phyloP scores from a whole-genome alignment of 2,113 vertebrate species.

The Pedionomus torquatus region DNA sequence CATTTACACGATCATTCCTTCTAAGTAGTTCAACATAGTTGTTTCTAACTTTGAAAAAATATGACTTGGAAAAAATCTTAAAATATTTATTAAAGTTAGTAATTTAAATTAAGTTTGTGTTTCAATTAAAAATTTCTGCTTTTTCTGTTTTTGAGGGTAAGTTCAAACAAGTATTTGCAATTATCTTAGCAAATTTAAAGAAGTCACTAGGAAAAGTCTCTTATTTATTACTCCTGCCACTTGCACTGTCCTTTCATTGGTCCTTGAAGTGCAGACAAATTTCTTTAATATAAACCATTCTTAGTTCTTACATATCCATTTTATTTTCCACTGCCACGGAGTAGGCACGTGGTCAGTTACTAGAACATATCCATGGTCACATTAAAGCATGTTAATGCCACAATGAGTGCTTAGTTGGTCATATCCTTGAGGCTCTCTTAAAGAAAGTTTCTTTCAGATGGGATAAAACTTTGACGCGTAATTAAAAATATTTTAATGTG shows the following conservation, averaged over 20 bases:
- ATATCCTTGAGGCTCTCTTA: background rate
- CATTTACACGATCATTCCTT: background rate
- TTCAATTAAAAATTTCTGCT: background rate
- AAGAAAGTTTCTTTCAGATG: slow-evolving; percentile 28
- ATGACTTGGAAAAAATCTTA: background rate
- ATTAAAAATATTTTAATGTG: background rate
- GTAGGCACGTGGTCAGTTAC: background rate
- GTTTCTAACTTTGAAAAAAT: background rate
- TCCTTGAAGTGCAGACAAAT: background rate
- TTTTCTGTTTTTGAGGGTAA: background rate
- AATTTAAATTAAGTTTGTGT: background rate
- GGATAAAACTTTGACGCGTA: background rate
- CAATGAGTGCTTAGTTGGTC: background rate
- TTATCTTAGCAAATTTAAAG: background rate
- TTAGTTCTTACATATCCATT: background rate
- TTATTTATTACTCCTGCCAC: background rate
- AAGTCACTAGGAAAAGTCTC: background rate
- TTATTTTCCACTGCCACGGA: background rate
- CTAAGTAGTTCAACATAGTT: background rate
- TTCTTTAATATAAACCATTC: background rate
- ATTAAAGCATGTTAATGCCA: background rate
- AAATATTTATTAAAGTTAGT: background rate
- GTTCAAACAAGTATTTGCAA: background rate
- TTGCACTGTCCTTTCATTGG: background rate
- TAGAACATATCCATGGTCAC: background rate